Evolutionary conservation across 2,113 vertebrate species (phyloP).

Genomic region (Hemibagrus wyckioides): DNA sequence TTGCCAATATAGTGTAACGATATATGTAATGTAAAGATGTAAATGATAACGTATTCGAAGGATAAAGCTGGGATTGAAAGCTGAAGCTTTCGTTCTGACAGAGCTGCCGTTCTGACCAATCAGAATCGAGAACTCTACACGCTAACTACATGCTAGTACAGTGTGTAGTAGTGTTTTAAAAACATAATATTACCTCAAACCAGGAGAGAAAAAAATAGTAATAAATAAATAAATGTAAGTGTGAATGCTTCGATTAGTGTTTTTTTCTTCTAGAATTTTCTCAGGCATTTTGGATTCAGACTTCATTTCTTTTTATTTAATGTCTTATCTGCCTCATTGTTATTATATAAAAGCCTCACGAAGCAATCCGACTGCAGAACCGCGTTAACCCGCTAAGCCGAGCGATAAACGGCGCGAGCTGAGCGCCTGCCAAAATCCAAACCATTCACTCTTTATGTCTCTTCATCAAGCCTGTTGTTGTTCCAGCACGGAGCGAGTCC

Average conservation of each 20-base stretch:
- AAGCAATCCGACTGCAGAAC: background rate
- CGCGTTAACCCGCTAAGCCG: constrained; percentile 38
- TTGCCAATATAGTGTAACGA: too few relatives aligned
- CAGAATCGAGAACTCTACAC: too few relatives aligned
- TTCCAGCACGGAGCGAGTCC: background rate
- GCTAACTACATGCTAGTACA: too few relatives aligned
- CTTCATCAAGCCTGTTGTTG: constrained; percentile 33
- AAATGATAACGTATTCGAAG: too few relatives aligned
- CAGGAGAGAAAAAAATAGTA: too few relatives aligned
- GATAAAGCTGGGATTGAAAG: too few relatives aligned
- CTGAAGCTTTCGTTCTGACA: too few relatives aligned
- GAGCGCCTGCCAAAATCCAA: constrained; percentile 20
- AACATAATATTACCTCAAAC: too few relatives aligned
- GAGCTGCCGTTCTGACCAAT: too few relatives aligned
- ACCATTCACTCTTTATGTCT: constrained; percentile 16
- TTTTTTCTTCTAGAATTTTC: background rate
- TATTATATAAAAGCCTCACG: background rate
- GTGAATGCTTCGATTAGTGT: background rate
- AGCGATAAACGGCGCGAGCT: background rate
- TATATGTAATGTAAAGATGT: too few relatives aligned
- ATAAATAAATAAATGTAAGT: background rate
- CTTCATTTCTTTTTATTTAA: background rate
- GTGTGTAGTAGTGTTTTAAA: too few relatives aligned
- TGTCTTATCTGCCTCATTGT: background rate
- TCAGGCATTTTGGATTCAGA: background rate